These are phyloP conservation scores for Rhinogobio ventralis DNA, from an alignment of 2,797 vertebrate genomes.

Conservation along the genomic window DNA sequence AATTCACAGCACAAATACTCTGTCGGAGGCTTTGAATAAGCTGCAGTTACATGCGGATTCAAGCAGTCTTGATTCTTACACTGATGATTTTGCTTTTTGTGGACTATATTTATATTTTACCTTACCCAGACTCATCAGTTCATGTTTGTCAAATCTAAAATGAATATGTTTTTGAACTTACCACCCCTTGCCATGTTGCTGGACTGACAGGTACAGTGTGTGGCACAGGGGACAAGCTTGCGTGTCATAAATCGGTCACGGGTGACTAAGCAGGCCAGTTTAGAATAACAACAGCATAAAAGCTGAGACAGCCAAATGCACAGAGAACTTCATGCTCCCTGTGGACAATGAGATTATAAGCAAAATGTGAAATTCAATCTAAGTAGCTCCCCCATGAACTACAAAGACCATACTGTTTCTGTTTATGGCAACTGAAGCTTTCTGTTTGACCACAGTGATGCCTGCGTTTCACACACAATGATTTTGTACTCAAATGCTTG, in stretches of 20 bases:
- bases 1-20: constrained; percentile 14
- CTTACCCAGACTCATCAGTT: constrained; percentile 4
- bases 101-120: neutral
- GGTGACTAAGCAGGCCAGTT: constrained; percentile 76
- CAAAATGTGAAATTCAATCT: constrained; percentile 69
- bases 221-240: constrained; percentile 73
- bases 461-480: neutral
- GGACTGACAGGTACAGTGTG: constrained; percentile 77
- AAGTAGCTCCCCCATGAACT: constrained; percentile 57
- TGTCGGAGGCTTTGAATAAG: neutral
- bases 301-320: constrained; percentile 46
- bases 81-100: neutral
- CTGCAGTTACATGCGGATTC: neutral
- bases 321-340: constrained; percentile 61
- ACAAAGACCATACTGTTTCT: constrained; percentile 53
- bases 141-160: constrained; percentile 33
- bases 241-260: constrained; percentile 79
- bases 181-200: constrained; percentile 50
- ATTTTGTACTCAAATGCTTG: neutral
- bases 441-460: constrained; percentile 30
- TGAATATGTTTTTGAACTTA: constrained; percentile 34
- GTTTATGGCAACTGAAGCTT: constrained; percentile 52
- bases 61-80: neutral
- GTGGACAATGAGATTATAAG: constrained; percentile 71
- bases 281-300: constrained; percentile 70